A percentile compares a stretch with the other conserved stretches of the same genome.
Evolutionary conservation across 1,140 invertebrate genomes (phyloP).

Genomic region (Andrena cerasifolii): DNA sequence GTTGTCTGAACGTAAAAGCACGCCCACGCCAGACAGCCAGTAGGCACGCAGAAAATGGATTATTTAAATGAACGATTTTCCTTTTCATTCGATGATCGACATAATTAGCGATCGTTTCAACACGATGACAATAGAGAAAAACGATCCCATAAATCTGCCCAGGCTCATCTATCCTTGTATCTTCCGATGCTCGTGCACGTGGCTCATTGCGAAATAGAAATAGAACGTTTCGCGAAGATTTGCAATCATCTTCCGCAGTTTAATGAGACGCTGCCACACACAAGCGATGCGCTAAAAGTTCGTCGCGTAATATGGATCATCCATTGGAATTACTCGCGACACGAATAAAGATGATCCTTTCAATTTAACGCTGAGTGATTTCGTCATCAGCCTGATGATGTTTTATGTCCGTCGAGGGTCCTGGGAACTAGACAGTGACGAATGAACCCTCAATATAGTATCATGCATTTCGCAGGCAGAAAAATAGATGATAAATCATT

Average conservation of each 20-base stretch:
- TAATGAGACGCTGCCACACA: constrained; percentile 40
- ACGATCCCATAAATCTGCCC: constrained; percentile 3
- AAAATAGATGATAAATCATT: too few relatives aligned
- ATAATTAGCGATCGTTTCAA: not conserved
- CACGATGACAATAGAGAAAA: not conserved
- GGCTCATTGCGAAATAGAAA: constrained; percentile 30
- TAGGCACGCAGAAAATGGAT: too few relatives aligned
- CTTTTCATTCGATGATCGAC: not conserved
- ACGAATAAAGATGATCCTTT: not conserved
- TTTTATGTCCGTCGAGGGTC: not conserved
- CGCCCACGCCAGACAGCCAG: too few relatives aligned
- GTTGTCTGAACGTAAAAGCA: too few relatives aligned
- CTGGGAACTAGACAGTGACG: not conserved
- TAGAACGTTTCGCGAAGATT: constrained; percentile 10
- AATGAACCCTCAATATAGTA: too few relatives aligned
- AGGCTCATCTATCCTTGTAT: not conserved
- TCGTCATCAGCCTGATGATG: constrained; percentile 16
- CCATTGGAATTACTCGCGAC: not conserved
- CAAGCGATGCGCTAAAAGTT: constrained; percentile 32
- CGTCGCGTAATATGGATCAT: constrained; percentile 40
- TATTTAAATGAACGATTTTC: too few relatives aligned
- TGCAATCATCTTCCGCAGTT: constrained; percentile 25
- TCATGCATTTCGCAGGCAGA: too few relatives aligned
- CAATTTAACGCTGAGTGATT: not conserved
- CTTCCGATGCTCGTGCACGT: not conserved